These are phyloP conservation scores for Holotrichia oblita DNA, from an alignment of 1,140 invertebrate genomes.

Conservation along the genomic window DNA sequence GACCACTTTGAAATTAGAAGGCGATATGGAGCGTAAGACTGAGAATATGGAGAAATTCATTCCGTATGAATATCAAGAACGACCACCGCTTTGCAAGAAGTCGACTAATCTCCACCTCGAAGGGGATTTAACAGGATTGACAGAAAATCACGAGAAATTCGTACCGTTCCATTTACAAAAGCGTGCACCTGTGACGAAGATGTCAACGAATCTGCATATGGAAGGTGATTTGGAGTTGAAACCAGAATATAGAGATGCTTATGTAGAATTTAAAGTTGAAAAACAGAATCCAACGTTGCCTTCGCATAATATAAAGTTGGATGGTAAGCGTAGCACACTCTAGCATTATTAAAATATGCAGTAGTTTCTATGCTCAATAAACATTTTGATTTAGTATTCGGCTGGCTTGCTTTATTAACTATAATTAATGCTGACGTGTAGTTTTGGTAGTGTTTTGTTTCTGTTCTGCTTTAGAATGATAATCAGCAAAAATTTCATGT, in stretches of 20 bases:
- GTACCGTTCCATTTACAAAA: slow-evolving; percentile 59
- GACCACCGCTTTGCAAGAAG: slow-evolving; percentile 58
- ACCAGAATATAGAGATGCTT: slow-evolving; percentile 59
- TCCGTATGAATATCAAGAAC: slow-evolving; percentile 56
- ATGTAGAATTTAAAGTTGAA: slow-evolving; percentile 53
- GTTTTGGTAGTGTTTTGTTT: no score
- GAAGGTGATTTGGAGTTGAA: slow-evolving; percentile 56
- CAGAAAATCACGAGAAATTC: slow-evolving; percentile 65
- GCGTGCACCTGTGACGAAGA: slow-evolving; percentile 53
- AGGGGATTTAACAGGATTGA: slow-evolving; percentile 62
- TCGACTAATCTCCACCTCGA: slow-evolving; percentile 65
- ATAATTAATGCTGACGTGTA: no score
- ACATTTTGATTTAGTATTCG: no score
- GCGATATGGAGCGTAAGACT: slow-evolving; percentile 63
- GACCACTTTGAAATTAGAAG: slow-evolving; percentile 62
- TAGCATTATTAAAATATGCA: slow-evolving; percentile 9
- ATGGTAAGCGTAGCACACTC: slow-evolving; percentile 22
- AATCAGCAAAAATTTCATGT: no score
- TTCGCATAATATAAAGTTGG: slow-evolving; percentile 51
- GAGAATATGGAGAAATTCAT: slow-evolving; percentile 66
- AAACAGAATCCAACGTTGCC: slow-evolving; percentile 49
- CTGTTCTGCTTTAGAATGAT: no score
- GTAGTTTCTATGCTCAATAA: no score
- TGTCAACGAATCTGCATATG: slow-evolving; percentile 62
- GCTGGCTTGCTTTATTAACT: no score